A percentile compares a stretch with the other conserved stretches of the same genome.
Conservation (phyloP, 1,140 invertebrate species). For the Ips typographus region DNA sequence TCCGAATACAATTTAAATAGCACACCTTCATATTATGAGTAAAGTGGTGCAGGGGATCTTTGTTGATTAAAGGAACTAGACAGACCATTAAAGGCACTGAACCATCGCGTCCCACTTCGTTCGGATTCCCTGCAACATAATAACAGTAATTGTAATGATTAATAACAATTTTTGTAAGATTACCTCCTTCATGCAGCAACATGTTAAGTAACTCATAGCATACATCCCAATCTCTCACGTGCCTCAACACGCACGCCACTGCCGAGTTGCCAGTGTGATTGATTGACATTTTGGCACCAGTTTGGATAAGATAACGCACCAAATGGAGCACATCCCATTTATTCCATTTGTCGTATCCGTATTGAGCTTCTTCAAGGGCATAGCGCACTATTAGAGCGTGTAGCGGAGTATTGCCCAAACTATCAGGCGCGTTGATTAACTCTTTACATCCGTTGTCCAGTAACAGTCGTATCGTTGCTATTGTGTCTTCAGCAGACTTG, state of each 20-base stretch:
- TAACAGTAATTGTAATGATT: not conserved
- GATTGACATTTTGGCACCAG: slow-evolving; percentile 67
- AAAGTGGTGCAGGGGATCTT: slow-evolving; percentile 72
- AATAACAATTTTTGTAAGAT: not conserved
- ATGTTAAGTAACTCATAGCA: slow-evolving; percentile 72
- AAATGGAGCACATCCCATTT: slow-evolving; percentile 73
- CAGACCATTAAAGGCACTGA: slow-evolving; percentile 74
- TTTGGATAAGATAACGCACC: slow-evolving; percentile 62
- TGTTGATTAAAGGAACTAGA: slow-evolving; percentile 72
- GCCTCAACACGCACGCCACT: slow-evolving; percentile 69
- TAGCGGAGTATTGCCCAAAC: slow-evolving; percentile 65
- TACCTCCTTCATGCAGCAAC: slow-evolving; percentile 67
- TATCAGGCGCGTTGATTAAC: slow-evolving; percentile 72
- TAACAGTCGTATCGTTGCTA: slow-evolving; percentile 64
- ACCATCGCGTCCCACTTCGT: slow-evolving; percentile 70
- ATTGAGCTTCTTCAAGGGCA: slow-evolving; percentile 69
- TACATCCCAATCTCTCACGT: slow-evolving; percentile 76
- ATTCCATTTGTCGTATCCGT: slow-evolving; percentile 70
- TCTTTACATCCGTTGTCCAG: slow-evolving; percentile 69
- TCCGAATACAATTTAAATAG: slow-evolving; percentile 72
- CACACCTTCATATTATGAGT: slow-evolving; percentile 76
- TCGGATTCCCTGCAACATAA: slow-evolving; percentile 57
- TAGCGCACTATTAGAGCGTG: slow-evolving; percentile 71
- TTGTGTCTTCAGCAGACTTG: slow-evolving; percentile 70
- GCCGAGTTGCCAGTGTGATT: slow-evolving; percentile 72